Base-by-base conservation (phyloP, 2,113 vertebrate species). In the Colius striatus region DNA sequence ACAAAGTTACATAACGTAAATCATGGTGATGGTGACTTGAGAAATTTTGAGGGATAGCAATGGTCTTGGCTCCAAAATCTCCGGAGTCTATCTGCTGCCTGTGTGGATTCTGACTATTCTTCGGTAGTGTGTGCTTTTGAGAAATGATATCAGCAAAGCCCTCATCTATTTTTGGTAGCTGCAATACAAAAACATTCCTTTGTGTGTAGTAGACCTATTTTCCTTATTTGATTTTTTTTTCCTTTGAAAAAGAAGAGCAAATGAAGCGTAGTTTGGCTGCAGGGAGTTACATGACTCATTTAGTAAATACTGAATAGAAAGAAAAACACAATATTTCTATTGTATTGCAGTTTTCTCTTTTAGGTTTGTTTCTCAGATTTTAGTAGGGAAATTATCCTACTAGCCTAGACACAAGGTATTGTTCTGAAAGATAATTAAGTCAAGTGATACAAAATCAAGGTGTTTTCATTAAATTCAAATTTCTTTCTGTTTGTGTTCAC, bases 241-340 rank as follows among this genome's bases (percentile, higher is more conserved):
- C n/a, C 29, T 90, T 94, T 71, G 57, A 60, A 68, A 76, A 93
- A 81, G 82, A 80, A 77, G 30, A 78, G 26, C 36, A 81, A 91
- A 89, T 74, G 53, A 22, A 51, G 18, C 86, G 48, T 67, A 57
- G 9, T 92, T 94, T 86, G 57, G 53, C 87, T 80, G 32, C 38
- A 71, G 78, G 72, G 91, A 87, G 47, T 93, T 50, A 47, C 19
- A 63, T 72, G 84, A 90, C 75, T 95, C 75, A 74, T 85, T 92
- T 88, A 79, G 54, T 82, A 85, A 91, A 84, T 80, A 72, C 22
- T 45, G 63, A 92, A 67, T 55, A 66, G 54, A 92, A 70, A 91
- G 65, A 41, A 57, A 75, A 94, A 50, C 50, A 54, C 50, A 70
- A 22, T 48, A 20, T 80, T 94, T 55, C 87, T 87, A 4, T 55